These are phyloP conservation scores for Cygnus atratus DNA, from an alignment of 2,113 vertebrate species.

Conservation along the genomic window DNA sequence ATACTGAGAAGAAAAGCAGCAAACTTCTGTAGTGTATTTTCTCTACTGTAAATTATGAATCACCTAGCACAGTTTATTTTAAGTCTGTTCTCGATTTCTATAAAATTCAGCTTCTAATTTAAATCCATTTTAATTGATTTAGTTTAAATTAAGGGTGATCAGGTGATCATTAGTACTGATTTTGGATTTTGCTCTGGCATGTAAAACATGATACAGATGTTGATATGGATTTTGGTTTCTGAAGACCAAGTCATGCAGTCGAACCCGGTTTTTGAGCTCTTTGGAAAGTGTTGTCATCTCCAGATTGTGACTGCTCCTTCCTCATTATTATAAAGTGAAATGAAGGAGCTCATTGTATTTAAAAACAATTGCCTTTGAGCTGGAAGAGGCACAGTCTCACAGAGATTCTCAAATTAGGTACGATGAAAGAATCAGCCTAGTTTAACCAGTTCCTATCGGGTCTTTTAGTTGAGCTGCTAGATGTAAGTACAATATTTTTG, in stretches of 20 bases:
- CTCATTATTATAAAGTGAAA: background rate
- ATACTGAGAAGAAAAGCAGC: background rate
- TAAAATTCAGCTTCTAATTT: background rate
- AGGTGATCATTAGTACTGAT: background rate
- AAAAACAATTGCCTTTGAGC: background rate
- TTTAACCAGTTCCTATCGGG: background rate
- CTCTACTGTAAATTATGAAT: background rate
- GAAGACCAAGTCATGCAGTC: background rate
- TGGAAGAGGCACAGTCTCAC: background rate
- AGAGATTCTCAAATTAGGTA: background rate
- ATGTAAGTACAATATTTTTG: background rate
- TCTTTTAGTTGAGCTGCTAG: background rate
- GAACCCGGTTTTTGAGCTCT: background rate
- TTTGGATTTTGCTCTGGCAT: background rate
- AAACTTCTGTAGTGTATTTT: background rate
- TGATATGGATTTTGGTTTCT: background rate
- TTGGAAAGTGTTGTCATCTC: background rate
- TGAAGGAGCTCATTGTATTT: background rate
- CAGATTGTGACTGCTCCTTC: fast-evolving
- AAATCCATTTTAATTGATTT: background rate
- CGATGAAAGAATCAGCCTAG: background rate
- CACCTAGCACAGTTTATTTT: background rate
- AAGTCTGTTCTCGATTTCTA: background rate
- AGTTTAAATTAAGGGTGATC: background rate
- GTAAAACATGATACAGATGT: background rate